A percentile compares a stretch with the other conserved stretches of the same genome.
Evolutionary conservation across 2,888 invertebrate species (phyloP).

Genomic region (Gastracanthus pulcherrimus): DNA sequence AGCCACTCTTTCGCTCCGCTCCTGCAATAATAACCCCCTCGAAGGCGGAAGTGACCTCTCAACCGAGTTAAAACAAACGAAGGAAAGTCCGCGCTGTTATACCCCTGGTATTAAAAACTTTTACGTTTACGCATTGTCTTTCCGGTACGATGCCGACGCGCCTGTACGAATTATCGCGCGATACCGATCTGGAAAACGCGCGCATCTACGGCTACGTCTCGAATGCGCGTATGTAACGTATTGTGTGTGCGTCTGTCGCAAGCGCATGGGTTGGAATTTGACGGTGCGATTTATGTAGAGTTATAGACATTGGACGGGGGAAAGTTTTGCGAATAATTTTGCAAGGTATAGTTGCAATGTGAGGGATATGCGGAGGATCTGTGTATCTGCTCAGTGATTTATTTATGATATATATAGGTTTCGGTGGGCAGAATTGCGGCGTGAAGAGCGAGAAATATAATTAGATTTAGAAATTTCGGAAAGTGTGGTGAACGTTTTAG

Average conservation of each 20-base stretch:
- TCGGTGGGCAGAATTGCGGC: no score
- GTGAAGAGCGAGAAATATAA: no score
- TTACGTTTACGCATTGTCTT: conserved; percentile 23
- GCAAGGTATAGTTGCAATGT: no score
- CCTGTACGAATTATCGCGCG: background rate
- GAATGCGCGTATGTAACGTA: no score
- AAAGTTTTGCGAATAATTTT: background rate
- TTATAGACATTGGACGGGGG: background rate
- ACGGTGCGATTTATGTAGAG: background rate
- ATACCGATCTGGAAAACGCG: conserved; percentile 30
- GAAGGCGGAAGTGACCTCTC: background rate
- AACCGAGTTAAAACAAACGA: background rate
- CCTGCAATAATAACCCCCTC: background rate
- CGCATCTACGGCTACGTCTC: no score
- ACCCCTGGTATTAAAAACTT: background rate
- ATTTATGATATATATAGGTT: no score
- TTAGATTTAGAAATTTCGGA: no score
- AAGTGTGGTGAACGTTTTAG: no score
- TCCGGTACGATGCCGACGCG: conserved; percentile 14
- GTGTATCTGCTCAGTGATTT: no score
- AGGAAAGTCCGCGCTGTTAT: background rate
- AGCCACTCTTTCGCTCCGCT: no score
- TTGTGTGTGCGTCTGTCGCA: background rate
- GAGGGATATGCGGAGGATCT: background rate
- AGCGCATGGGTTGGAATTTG: background rate